phyloP scores from a whole-genome alignment of 2,888 invertebrate species.

The Pyrocoelia pectoralis region DNA sequence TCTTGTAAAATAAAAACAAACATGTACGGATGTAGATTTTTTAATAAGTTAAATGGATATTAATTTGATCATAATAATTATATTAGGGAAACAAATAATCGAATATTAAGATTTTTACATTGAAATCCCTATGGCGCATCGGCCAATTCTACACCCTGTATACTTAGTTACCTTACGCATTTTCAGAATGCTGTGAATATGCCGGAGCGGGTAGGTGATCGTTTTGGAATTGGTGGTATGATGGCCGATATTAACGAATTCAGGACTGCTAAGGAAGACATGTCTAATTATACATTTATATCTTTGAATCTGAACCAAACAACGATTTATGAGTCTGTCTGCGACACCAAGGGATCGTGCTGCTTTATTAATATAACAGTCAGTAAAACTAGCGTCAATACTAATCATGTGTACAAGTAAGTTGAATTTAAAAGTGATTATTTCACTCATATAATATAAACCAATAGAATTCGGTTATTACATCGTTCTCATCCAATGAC shows the following conservation, averaged over 20 bases:
- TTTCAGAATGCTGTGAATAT: background rate
- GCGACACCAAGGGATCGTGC: slow-evolving; percentile 29
- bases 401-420: slow-evolving; percentile 31
- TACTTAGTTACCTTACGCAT: too few relatives aligned
- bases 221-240: background rate
- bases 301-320: slow-evolving; percentile 21
- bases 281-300: slow-evolving; percentile 17
- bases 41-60: too few relatives aligned
- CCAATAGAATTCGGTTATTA: too few relatives aligned
- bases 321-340: slow-evolving; percentile 21
- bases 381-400: background rate
- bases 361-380: slow-evolving; percentile 25
- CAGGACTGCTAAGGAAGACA: slow-evolving; percentile 2
- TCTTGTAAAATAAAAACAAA: too few relatives aligned
- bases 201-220: background rate
- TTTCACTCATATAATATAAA: too few relatives aligned
- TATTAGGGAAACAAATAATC: too few relatives aligned
- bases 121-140: too few relatives aligned
- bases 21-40: too few relatives aligned
- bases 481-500: too few relatives aligned
- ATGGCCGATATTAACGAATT: background rate
- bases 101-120: too few relatives aligned
- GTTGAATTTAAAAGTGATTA: background rate
- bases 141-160: too few relatives aligned
- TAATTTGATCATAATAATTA: too few relatives aligned